Percentiles rank a stretch among this genome's conserved stretches.
Evolutionary conservation across 2,113 vertebrate species (phyloP).

Genomic region (Aegotheles bennettii): DNA sequence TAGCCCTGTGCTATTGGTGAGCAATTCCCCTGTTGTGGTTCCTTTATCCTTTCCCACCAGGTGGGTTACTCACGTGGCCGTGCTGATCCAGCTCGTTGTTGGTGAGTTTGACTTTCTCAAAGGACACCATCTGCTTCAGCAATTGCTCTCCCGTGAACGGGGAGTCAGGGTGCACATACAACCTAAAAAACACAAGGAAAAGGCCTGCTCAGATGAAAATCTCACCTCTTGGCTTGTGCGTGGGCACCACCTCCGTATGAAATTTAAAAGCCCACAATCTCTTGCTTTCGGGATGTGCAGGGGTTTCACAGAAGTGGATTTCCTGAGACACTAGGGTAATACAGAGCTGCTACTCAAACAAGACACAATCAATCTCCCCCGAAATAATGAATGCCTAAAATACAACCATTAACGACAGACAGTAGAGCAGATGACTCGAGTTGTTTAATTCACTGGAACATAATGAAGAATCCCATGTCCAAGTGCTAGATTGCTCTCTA

Average conservation of each 20-base stretch:
- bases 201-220: background rate
- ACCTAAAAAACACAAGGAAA: constrained; percentile 66
- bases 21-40: fast-evolving
- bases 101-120: constrained; percentile 98
- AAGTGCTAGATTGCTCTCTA: background rate
- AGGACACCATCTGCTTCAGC: constrained; percentile 98
- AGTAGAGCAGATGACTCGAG: background rate
- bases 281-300: fast-evolving
- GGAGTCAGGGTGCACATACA: constrained; percentile 97
- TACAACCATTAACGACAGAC: background rate
- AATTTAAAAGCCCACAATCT: fast-evolving
- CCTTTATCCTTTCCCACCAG: background rate
- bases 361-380: background rate
- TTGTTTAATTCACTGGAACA: background rate
- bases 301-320: background rate
- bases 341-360: background rate
- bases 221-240: background rate
- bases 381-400: background rate
- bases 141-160: constrained; percentile 96
- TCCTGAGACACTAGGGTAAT: background rate
- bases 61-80: constrained; percentile 85
- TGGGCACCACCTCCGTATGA: background rate
- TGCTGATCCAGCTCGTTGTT: constrained; percentile 99
- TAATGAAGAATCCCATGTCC: background rate
- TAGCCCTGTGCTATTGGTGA: background rate